Evolutionary conservation across 1,140 invertebrate genomes (phyloP).

Genomic region (Pentalonia nigronervosa): DNA sequence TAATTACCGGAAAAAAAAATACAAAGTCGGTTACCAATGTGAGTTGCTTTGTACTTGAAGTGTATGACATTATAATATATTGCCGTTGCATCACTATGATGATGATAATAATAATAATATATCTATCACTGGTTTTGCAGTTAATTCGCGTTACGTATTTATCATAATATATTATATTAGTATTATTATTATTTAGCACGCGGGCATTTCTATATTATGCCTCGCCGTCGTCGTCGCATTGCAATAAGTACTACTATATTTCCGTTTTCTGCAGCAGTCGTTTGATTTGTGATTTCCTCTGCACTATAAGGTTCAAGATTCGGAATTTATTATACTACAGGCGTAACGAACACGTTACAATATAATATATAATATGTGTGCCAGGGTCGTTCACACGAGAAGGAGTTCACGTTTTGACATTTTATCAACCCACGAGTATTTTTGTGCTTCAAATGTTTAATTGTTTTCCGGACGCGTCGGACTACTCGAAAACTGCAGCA

Average conservation of each 20-base stretch:
- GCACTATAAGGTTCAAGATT: neutral
- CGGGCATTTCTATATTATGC: neutral
- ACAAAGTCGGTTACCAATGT: neutral
- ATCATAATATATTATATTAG: neutral
- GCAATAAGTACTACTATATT: neutral
- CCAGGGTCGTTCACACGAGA: conserved; percentile 8
- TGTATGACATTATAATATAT: neutral
- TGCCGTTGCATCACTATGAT: neutral
- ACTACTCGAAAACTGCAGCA: neutral
- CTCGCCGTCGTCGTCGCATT: neutral
- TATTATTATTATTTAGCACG: too few species aligned
- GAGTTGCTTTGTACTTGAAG: neutral
- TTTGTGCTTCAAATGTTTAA: neutral
- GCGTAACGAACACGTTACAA: neutral
- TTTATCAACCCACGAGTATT: conserved; percentile 33
- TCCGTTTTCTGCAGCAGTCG: neutral
- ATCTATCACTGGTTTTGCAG: neutral
- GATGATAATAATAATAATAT: neutral
- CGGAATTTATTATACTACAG: conserved; percentile 8
- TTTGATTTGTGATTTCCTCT: conserved; percentile 45
- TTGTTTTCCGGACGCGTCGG: neutral
- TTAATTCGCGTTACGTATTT: neutral
- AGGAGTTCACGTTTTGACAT: conserved; percentile 29
- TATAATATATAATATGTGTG: conserved; percentile 1
- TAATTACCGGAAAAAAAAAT: neutral